Evolutionary conservation across 37 sponge, comb jelly and placozoan genomes (phyloP), one percentile per base, ranked within the genome.

Genomic region (Bolinopsis microptera): DNA sequence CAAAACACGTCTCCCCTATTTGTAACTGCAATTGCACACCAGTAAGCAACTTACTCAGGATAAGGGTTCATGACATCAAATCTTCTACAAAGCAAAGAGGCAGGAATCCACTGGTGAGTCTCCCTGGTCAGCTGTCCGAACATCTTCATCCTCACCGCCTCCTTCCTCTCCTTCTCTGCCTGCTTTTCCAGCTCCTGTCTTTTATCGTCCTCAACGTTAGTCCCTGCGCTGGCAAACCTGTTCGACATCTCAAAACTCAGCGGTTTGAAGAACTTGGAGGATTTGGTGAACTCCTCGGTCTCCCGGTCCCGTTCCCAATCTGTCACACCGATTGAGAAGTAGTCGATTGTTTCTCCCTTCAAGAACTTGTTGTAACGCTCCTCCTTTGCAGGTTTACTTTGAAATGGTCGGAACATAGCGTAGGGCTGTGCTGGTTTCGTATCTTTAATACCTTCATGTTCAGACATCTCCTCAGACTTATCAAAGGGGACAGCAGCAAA

Each of bases 61-160:
- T 95, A 98, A 31, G 99, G 99, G 33, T 98, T 97, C 23, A 97
- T 96, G 0, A 98, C 94, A 38, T 98, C 95, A 83, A 98, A 97
- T 41, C 99, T 72, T 76, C 95, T 98, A 83, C 99, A 98, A 8
- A 98, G 83, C 16, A 96, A 39, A 22, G 95, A 27, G 39, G 97
- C 97, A 67, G 99, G 99, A 40, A 96, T 94, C 99, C 99, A 98
- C 38, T 98, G 95, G 48, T 93, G 72, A 2, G 93, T 68, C 90
- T 96, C 94, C 69, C 97, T 94, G 13, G 95, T 97, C 76, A 96
- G 83, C 1, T 80, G 68, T 38, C 96, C 96, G 95, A 95, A 95
- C 95, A 96, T 95, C 69, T 83, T 94, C 25, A 70, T 93, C 82
- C 69, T 70, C 37, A 96, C 96, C 25, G 97, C 95, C 38, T 95